Evolutionary conservation across 2,113 vertebrate species (phyloP).

Genomic region (Marcusenius ussheri): DNA sequence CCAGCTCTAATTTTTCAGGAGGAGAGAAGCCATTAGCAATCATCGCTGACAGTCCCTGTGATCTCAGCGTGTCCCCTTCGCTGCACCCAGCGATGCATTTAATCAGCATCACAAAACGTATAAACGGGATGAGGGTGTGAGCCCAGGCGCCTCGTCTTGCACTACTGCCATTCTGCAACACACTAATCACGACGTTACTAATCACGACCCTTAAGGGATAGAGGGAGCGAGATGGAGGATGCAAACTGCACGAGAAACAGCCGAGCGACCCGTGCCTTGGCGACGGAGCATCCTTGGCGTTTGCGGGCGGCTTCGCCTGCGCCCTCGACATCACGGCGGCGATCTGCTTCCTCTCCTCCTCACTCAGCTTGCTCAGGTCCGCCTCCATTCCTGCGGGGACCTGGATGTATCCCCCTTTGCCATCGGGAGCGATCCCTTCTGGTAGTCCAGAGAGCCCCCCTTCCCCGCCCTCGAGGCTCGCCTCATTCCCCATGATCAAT

Average conservation of each 20-base stretch:
- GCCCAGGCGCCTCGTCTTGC: slow-evolving; percentile 34
- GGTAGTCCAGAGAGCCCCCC: slow-evolving; percentile 66
- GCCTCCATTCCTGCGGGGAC: slow-evolving; percentile 71
- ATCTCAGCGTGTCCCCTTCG: not conserved
- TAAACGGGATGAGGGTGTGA: slow-evolving; percentile 46
- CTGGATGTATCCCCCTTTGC: slow-evolving; percentile 65
- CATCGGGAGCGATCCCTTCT: slow-evolving; percentile 73
- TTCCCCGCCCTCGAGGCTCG: slow-evolving; percentile 85
- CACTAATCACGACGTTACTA: slow-evolving; percentile 28
- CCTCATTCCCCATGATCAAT: slow-evolving; percentile 91
- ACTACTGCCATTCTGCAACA: slow-evolving; percentile 33
- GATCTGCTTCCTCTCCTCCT: slow-evolving; percentile 83
- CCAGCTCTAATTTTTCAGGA: not conserved
- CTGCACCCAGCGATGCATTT: not conserved
- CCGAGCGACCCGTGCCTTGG: slow-evolving; percentile 67
- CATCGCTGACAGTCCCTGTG: not conserved
- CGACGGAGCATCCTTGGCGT: slow-evolving; percentile 61
- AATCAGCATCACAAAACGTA: not conserved
- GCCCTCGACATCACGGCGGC: slow-evolving; percentile 87
- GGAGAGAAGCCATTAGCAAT: not conserved
- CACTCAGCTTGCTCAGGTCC: slow-evolving; percentile 82
- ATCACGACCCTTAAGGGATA: not conserved
- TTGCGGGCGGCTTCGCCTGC: slow-evolving; percentile 79
- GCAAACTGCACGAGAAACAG: not conserved
- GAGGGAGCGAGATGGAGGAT: not conserved